Evolutionary conservation across 2,113 vertebrate species (phyloP), one percentile per base, ranked within the genome.

Genomic region (Centropristis striata): DNA sequence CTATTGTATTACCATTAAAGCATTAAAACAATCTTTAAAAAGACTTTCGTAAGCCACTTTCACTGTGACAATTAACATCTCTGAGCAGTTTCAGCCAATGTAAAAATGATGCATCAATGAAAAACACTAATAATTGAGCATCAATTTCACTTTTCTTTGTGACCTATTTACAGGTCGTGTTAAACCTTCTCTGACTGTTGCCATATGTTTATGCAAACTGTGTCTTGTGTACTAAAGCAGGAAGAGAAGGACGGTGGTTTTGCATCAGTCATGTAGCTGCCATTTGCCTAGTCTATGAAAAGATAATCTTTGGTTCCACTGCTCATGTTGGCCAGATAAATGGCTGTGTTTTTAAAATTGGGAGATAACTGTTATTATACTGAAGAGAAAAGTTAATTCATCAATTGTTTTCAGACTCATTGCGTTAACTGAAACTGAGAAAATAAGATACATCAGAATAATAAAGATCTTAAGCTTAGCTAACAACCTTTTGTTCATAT

Each of bases 121-220:
- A 73, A 73, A 27, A 44, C 16, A 5, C 32, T 50, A 51, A 20
- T 8, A 21, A 8, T 25, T 61, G 18, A 51, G 16, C 27, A 64
- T 21, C 2, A 58, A 32, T 6, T 46, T 16, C 4, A 16, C 6
- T 11, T 54, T 36, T 37, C 5, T 39, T n/a, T 67, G 13, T 15
- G 49, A 28, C 12, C 10, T 39, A 23, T 58, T 18, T 23, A 28
- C 15, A 60, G 6, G 49, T n/a, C 41, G 13, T 57, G 9, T 55
- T 28, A 11, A 36, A 8, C 11, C 41, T 28, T 32, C 1, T 2
- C 27, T 23, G 12, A 44, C 36, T 37, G 23, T 32, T 32, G 6
- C 49, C 28, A 20, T 54, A 10, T 57, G 4, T 60, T 44, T 8
- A 80, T 73, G 71, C 46, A 80, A 75, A 79, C 8, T 53, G 2